phyloP scores from a whole-genome alignment of 2,113 vertebrate species.

The Xiphorhynchus elegans region DNA sequence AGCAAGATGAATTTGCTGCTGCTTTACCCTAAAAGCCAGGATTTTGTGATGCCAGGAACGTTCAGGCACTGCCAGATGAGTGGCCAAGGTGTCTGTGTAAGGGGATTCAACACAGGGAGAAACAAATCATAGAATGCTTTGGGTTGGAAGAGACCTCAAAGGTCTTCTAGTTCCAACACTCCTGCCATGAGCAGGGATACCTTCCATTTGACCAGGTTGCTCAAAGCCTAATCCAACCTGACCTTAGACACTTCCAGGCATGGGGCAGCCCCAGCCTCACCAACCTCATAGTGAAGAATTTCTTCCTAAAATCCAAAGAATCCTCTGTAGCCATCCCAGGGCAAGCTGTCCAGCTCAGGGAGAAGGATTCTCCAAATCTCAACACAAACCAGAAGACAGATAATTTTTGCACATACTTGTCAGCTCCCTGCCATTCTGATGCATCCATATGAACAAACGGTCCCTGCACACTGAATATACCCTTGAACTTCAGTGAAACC shows the following conservation, averaged over 20 bases:
- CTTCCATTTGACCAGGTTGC: background rate
- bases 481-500: background rate
- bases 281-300: background rate
- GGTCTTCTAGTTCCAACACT: fast-evolving
- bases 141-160: background rate
- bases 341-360: background rate
- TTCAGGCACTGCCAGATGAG: background rate
- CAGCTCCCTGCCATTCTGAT: background rate
- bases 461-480: background rate
- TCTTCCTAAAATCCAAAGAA: background rate
- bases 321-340: background rate
- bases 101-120: background rate
- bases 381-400: background rate
- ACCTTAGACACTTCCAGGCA: background rate
- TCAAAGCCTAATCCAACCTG: background rate
- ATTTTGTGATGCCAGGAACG: background rate
- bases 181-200: background rate
- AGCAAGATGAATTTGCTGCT: background rate
- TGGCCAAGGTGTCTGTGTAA: background rate
- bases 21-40: background rate
- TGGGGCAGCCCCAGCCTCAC: background rate
- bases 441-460: fast-evolving
- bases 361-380: background rate
- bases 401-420: background rate
- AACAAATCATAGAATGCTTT: background rate